A percentile compares a stretch with the other conserved stretches of the same genome.
These are phyloP conservation scores for fruit fly (Drosophila melanogaster) DNA, from an alignment of 1,140 invertebrate species.

Conservation along the genomic window Release_6_plus_ISO1_MT NC_004354.4:10609001-10609500, in stretches of 20 bases:
- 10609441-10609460: background rate
- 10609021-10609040: background rate
- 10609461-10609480: background rate
- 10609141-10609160: slow-evolving; percentile 68
- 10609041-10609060: slow-evolving; percentile 1
- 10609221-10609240: too few relatives aligned
- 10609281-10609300: too few relatives aligned
- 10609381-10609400: too few relatives aligned
- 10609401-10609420: too few relatives aligned
- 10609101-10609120: slow-evolving; percentile 29
- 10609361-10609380: too few relatives aligned
- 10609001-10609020: slow-evolving; percentile 4
- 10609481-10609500: slow-evolving; percentile 13
- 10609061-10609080: slow-evolving; percentile 5
- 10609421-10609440: too few relatives aligned
- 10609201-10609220: background rate
- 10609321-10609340: background rate
- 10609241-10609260: background rate
- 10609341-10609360: too few relatives aligned
- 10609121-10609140: slow-evolving; percentile 74
- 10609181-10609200: slow-evolving; percentile 16
- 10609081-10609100: slow-evolving; percentile 6
- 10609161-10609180: slow-evolving; percentile 7
- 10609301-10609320: background rate
- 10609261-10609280: too few relatives aligned